phyloP scores from a whole-genome alignment of 2,888 invertebrate genomes.

The Myathropa florea region DNA sequence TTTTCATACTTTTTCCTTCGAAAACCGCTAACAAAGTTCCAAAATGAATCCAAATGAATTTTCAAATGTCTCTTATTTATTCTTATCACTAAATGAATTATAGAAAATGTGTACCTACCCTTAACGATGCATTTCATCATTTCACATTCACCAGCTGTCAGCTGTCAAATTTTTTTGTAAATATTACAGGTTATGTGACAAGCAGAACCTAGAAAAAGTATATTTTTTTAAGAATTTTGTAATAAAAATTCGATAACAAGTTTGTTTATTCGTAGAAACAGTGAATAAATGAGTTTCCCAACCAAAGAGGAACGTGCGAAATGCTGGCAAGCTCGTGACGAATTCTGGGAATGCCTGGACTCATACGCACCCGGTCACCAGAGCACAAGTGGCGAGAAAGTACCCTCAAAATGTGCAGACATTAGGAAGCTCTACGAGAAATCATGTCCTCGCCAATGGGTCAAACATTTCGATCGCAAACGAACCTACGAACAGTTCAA shows the following conservation, averaged over 20 bases:
- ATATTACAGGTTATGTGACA: slow-evolving; percentile 62
- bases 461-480: slow-evolving; percentile 96
- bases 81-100: neutral
- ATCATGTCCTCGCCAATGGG: slow-evolving; percentile 92
- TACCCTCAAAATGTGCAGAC: slow-evolving; percentile 84
- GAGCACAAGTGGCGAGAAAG: slow-evolving; percentile 82
- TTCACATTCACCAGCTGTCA: slow-evolving; percentile 21
- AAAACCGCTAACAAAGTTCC: no score
- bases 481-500: slow-evolving; percentile 93
- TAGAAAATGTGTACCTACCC: neutral
- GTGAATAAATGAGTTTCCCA: slow-evolving; percentile 87
- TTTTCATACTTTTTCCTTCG: no score
- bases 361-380: slow-evolving; percentile 82
- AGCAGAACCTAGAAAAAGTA: slow-evolving; percentile 5
- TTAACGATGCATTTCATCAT: neutral
- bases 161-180: slow-evolving; percentile 34
- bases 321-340: slow-evolving; percentile 93
- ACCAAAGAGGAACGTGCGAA: slow-evolving; percentile 88
- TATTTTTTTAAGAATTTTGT: neutral
- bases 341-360: slow-evolving; percentile 94
- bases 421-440: slow-evolving; percentile 88
- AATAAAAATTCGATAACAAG: neutral
- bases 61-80: no score
- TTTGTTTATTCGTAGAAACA: neutral
- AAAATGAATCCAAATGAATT: no score